Base-by-base conservation (phyloP, 1,140 invertebrate genomes). In the Drosophila tristis region DNA sequence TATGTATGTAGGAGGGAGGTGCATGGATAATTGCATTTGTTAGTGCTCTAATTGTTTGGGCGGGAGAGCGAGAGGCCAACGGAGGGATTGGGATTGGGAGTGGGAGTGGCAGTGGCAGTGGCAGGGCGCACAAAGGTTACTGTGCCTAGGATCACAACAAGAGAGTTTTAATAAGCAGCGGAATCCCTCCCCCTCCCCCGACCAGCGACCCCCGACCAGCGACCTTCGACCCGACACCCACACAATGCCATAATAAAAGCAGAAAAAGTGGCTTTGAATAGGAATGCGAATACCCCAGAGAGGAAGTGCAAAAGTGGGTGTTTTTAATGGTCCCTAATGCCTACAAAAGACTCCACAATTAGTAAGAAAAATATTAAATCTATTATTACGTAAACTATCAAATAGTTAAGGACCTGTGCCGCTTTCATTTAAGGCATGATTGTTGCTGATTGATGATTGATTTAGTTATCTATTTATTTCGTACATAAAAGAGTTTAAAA, bases 31-130 rank as follows among this genome's bases (percentile, higher is more conserved):
- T 87, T 87, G 82, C 84, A 87, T 87, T 87, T 87, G 82, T 87
- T 87, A 87, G 84, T 68, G 75, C 84, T 89, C 84, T 87, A 87
- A 87, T 87, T 87, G 84, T 89, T 78, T 70, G 78, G 78, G 74
- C 60, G 44, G 63, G 8, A 15, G 23, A 20, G 20, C 20, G 20
- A 20, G 39, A 56, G 39, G 15, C 29, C 62, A 9, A 15, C 44
- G 44, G 15, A 45, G 23, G 8, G 16, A 39, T 20, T 11, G 45
- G 25, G 20, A n/a, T 5, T 4, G 42, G 42, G 11, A 50, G 9
- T n/a, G n/a, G n/a, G n/a, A n/a, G n/a, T n/a, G n/a, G n/a, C n/a
- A n/a, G 16, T 26, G 56, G 44, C 11, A 62, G 62, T 44, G 59
- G 13, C 44, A 20, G 66, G 64, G 39, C 31, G 65, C 66, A 86